Base-by-base conservation (phyloP, 2,888 invertebrate species). In the Eilema caniola region DNA sequence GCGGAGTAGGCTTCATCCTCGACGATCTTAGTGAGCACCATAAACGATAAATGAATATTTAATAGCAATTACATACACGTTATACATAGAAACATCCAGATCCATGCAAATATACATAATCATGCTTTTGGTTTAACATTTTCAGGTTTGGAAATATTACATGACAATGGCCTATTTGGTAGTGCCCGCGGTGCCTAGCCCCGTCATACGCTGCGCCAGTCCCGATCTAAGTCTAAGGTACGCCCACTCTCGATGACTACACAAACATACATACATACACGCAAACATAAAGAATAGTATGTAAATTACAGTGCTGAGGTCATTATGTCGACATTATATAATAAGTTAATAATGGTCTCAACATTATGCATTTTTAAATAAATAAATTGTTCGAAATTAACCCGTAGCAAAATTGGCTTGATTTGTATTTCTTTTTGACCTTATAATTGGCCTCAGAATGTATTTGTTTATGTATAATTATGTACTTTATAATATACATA, bases 111-210 rank as follows among this genome's bases (percentile, higher is more conserved):
- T 47, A 47, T 16, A 20, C 7, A 47, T 47, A 47, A 47, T 53
- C 53, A n/a, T 53, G 2, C 1, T 53, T 53, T 20, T n/a, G 20
- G 47, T n/a, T 3, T 41, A 24, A 62, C 10, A 8, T 14, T 73
- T 76, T 8, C 80, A 93, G 92, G 96, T 99, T 31, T 99, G 99
- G 99, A 98, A 99, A 89, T 99, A 99, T 95, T 99, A 99, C 93
- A 97, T 99, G 84, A 98, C 98, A 23, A 98, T 99, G 95, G 99
- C 99, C 11, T 99, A 99, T 95, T 97, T 99, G 67, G 98, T 99
- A 62, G 99, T 99, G 8, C 99, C 99, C 16, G 98, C 98, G 31
- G 97, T 98, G 74, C 98, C 98, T 0, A 98, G 97, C 87, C 98
- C 98, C 0, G 96, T 98, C 47, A 96, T 98, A 65, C 96, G 99